phyloP scores from a whole-genome alignment of 2,113 vertebrate genomes.

The Cottus gobio region DNA sequence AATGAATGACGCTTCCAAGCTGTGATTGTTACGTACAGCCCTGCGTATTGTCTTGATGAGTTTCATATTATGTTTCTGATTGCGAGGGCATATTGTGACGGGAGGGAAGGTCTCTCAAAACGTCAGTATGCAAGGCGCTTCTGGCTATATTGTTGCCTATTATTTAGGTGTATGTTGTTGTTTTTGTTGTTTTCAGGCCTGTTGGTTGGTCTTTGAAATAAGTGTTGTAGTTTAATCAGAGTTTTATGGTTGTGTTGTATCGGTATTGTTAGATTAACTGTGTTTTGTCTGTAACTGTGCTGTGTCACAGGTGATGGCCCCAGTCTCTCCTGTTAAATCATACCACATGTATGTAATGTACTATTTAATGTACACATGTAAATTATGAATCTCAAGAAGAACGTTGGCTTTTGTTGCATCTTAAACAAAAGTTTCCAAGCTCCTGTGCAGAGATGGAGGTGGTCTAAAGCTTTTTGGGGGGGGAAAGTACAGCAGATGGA shows the following conservation, averaged over 20 bases:
- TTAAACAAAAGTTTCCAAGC: slow-evolving; percentile 8
- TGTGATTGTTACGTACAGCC: too few relatives aligned
- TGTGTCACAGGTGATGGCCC: not conserved
- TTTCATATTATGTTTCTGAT: not conserved
- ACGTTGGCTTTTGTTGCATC: not conserved
- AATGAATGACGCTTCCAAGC: too few relatives aligned
- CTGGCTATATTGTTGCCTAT: not conserved
- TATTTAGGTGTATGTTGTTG: not conserved
- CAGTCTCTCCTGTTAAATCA: not conserved
- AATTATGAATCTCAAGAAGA: not conserved
- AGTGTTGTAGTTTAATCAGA: not conserved
- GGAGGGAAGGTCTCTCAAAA: too few relatives aligned
- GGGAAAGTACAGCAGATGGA: not conserved
- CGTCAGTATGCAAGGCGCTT: not conserved
- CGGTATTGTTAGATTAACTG: too few relatives aligned
- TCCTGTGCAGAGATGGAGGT: slow-evolving; percentile 4
- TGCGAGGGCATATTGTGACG: not conserved
- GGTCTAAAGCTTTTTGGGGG: not conserved
- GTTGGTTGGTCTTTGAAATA: not conserved
- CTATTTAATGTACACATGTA: not conserved
- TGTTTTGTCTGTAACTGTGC: not conserved
- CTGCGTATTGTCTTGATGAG: too few relatives aligned
- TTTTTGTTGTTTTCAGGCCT: not conserved
- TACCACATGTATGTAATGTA: not conserved
- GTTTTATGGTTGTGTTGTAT: not conserved